These are phyloP conservation scores for Brienomyrus longianalis DNA, from an alignment of 2,113 vertebrate genomes.

Conservation along the genomic window DNA sequence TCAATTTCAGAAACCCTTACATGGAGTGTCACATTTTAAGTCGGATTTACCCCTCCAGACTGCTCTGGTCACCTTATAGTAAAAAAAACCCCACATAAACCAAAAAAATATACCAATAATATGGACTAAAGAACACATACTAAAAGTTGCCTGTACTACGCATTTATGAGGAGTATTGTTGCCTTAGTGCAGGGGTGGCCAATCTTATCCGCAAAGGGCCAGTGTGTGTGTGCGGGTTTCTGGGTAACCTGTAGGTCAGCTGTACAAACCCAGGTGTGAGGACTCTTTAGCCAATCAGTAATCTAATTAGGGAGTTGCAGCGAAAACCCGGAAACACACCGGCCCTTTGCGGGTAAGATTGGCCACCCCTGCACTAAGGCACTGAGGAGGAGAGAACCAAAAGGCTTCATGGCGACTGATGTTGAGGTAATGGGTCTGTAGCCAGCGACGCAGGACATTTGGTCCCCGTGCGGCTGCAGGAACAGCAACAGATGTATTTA, in stretches of 20 bases:
- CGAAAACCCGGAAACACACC: no score
- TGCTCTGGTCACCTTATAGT: neutral
- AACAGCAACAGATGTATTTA: neutral
- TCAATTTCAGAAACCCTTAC: neutral
- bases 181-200: no score
- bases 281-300: no score
- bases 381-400: neutral
- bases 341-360: no score
- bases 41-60: neutral
- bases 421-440: neutral
- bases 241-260: no score
- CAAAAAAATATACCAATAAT: neutral
- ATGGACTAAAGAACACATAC: no score
- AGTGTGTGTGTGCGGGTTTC: no score
- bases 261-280: no score
- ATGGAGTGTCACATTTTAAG: neutral
- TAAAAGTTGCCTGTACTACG: neutral
- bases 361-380: neutral
- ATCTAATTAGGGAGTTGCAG: no score
- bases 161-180: neutral
- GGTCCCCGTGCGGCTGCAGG: neutral
- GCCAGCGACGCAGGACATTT: neutral
- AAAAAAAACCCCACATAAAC: neutral
- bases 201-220: no score
- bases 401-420: neutral